phyloP scores from a whole-genome alignment of 2,113 vertebrate genomes.

The Tapirus terrestris region DNA sequence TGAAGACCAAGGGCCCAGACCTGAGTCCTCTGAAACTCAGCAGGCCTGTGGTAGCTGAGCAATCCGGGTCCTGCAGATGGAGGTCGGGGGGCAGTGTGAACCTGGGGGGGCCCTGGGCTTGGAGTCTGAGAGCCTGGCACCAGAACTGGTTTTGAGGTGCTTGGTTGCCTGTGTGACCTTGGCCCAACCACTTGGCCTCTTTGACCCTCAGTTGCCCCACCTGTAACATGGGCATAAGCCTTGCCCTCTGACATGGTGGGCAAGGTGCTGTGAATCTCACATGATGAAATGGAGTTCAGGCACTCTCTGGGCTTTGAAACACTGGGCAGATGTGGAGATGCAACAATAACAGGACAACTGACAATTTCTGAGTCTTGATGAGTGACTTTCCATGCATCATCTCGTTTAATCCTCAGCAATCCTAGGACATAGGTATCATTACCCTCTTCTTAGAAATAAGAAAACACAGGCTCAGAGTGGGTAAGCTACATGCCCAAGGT shows the following conservation, averaged over 20 bases:
- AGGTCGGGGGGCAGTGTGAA: not conserved
- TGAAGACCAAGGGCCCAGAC: not conserved
- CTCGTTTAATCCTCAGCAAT: not conserved
- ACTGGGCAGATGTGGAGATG: not conserved
- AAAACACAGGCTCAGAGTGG: not conserved
- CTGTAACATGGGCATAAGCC: not conserved
- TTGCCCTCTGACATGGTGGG: not conserved
- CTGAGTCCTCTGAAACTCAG: not conserved
- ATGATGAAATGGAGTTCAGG: not conserved
- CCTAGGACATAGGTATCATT: not conserved
- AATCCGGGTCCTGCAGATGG: not conserved
- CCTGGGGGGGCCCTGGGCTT: not conserved
- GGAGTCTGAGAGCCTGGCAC: rapidly evolving
- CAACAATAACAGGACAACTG: not conserved
- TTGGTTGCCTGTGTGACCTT: not conserved
- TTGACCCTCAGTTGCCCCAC: not conserved
- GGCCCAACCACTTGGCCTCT: not conserved
- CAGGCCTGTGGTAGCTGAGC: not conserved
- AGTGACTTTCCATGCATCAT: not conserved
- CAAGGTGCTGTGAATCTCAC: not conserved
- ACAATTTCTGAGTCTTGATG: not conserved
- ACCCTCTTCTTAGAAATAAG: not conserved
- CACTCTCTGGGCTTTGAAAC: not conserved
- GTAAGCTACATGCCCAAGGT: not conserved
- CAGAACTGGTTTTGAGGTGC: not conserved